Percentiles rank a stretch among this genome's conserved stretches.
phyloP scores from a whole-genome alignment of 1,140 invertebrate species.

The Drosophila persimilis region DNA sequence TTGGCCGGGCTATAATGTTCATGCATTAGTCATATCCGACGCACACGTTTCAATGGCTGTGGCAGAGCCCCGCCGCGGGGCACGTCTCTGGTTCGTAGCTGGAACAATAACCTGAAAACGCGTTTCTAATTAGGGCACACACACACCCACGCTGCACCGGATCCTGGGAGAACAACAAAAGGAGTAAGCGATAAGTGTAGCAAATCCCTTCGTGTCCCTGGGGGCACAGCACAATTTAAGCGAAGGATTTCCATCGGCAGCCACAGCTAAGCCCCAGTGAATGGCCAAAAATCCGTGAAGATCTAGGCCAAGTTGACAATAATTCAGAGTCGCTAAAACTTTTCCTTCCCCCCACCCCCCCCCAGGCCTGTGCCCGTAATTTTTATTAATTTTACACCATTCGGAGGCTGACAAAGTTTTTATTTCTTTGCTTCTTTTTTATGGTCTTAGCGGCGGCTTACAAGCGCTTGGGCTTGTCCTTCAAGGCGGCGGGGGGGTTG shows the following conservation, averaged over 20 bases:
- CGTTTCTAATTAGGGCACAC: conserved; percentile 59
- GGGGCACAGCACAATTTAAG: conserved; percentile 26
- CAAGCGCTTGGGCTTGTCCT: conserved; percentile 69
- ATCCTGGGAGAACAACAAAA: background rate
- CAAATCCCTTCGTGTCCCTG: background rate
- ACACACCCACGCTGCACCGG: conserved; percentile 9
- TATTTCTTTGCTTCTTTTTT: conserved; percentile 36
- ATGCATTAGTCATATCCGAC: conserved; percentile 74
- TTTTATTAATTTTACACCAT: conserved; percentile 78
- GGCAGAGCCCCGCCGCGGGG: background rate
- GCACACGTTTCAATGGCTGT: conserved; percentile 29
- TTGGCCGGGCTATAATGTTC: conserved; percentile 53
- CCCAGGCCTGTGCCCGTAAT: conserved; percentile 56
- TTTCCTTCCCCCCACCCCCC: conserved; percentile 34
- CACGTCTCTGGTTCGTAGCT: too few relatives aligned
- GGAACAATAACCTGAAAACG: conserved; percentile 59
- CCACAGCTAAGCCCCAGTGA: background rate
- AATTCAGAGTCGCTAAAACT: conserved; percentile 64
- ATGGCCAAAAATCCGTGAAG: background rate
- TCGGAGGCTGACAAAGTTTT: conserved; percentile 51
- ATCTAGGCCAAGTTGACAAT: conserved; percentile 43
- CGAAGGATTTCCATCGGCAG: background rate
- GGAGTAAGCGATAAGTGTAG: conserved; percentile 1
- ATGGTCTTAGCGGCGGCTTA: conserved; percentile 68
- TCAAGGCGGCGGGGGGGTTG: conserved; percentile 19